Evolutionary conservation across 2,113 vertebrate species (phyloP).

Genomic region (Cavia porcellus): DNA sequence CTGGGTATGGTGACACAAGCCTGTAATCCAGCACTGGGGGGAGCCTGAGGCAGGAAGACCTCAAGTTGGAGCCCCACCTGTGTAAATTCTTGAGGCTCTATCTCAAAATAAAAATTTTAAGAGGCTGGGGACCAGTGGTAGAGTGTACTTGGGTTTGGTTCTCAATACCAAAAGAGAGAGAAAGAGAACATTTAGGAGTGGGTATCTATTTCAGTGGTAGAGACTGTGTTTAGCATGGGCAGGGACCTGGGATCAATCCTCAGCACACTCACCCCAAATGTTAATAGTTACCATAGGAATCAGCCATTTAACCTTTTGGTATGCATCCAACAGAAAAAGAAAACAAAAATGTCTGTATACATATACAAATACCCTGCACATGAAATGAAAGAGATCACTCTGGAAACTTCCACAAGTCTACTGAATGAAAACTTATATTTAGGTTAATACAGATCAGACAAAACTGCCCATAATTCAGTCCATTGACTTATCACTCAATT

Average conservation of each 20-base stretch:
- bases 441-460: slow-evolving; percentile 24
- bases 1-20: not conserved
- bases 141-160: not conserved
- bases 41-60: not conserved
- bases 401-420: not conserved
- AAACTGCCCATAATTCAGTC: not conserved
- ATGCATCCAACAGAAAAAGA: not conserved
- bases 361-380: not conserved
- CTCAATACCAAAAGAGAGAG: not conserved
- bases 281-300: not conserved
- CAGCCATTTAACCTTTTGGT: not conserved
- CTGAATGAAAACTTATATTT: not conserved
- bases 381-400: not conserved
- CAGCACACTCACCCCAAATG: not conserved
- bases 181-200: not conserved
- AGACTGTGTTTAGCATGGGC: not conserved
- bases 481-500: not conserved
- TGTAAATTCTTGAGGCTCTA: not conserved
- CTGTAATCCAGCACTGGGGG: not conserved
- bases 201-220: not conserved
- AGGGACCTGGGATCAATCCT: not conserved
- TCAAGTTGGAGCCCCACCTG: not conserved
- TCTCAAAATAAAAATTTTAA: not conserved
- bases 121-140: not conserved
- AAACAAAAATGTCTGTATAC: not conserved